These are phyloP conservation scores for Metalampra italica DNA, from an alignment of 2,888 invertebrate species.

Conservation along the genomic window DNA sequence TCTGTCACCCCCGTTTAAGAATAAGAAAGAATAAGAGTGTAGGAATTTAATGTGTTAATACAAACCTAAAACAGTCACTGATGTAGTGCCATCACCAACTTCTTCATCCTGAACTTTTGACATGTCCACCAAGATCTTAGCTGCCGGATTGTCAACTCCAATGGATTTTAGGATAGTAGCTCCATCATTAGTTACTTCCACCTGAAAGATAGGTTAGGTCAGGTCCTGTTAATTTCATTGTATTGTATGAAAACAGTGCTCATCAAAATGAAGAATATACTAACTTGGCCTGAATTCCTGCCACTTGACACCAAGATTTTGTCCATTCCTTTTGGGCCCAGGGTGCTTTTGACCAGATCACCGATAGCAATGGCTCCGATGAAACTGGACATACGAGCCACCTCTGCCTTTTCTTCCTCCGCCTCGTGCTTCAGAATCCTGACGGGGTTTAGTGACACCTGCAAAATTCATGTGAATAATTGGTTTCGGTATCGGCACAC, in stretches of 20 bases:
- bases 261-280: constrained; percentile 1
- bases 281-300: constrained; percentile 84
- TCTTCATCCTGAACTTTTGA: constrained; percentile 99
- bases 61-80: constrained; percentile 92
- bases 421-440: constrained; percentile 97
- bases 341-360: constrained; percentile 97
- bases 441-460: constrained; percentile 95
- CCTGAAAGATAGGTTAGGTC: constrained; percentile 54
- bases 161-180: constrained; percentile 98
- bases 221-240: constrained; percentile 14
- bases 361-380: constrained; percentile 99
- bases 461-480: constrained; percentile 14
- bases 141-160: constrained; percentile 99
- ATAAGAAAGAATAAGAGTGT: background rate
- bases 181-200: constrained; percentile 99
- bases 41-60: background rate
- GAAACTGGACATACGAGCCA: constrained; percentile 97
- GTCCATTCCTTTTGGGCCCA: constrained; percentile 99
- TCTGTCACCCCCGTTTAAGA: too few species aligned
- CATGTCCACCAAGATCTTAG: constrained; percentile 99
- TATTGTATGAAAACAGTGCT: background rate
- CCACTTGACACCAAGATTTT: constrained; percentile 91
- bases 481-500: constrained; percentile 29
- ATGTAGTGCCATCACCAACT: constrained; percentile 99
- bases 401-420: constrained; percentile 98